These are phyloP conservation scores for Temnothorax unifasciatus DNA, from an alignment of 2,888 invertebrate species.

Conservation along the genomic window DNA sequence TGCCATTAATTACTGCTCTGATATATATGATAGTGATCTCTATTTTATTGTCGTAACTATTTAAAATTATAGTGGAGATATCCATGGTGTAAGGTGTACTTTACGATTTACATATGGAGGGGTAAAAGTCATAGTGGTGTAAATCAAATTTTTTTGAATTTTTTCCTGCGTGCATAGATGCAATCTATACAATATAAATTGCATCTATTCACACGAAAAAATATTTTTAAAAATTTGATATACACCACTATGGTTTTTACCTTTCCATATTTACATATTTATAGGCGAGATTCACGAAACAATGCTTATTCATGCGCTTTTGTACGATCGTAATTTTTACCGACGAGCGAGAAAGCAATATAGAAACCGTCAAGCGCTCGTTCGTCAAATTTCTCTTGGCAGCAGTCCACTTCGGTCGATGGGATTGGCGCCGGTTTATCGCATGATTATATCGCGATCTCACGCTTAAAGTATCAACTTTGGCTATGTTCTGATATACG, in stretches of 20 bases:
- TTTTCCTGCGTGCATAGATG: too few species aligned
- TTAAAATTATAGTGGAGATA: background rate
- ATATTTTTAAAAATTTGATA: too few species aligned
- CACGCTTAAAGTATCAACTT: background rate
- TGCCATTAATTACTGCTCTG: background rate
- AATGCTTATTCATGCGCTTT: conserved; percentile 17
- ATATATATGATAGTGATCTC: background rate
- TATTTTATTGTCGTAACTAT: background rate
- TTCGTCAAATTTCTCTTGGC: conserved; percentile 50
- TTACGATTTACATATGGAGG: conserved; percentile 22
- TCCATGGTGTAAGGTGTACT: background rate
- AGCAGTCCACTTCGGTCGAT: conserved; percentile 28
- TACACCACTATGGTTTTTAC: too few species aligned
- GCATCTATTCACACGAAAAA: too few species aligned
- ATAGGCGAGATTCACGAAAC: background rate
- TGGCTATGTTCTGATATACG: too few species aligned
- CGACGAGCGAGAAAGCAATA: conserved; percentile 35
- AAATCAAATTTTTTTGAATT: too few species aligned
- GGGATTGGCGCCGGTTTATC: conserved; percentile 37
- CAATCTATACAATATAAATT: too few species aligned
- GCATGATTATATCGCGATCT: conserved; percentile 8
- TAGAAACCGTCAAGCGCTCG: conserved; percentile 45
- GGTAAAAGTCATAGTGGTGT: too few species aligned
- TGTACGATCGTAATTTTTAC: conserved; percentile 3
- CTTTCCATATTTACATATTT: background rate